These are phyloP conservation scores for Xiphophorus maculatus DNA, from an alignment of 2,113 vertebrate species.

Conservation along the genomic window DNA sequence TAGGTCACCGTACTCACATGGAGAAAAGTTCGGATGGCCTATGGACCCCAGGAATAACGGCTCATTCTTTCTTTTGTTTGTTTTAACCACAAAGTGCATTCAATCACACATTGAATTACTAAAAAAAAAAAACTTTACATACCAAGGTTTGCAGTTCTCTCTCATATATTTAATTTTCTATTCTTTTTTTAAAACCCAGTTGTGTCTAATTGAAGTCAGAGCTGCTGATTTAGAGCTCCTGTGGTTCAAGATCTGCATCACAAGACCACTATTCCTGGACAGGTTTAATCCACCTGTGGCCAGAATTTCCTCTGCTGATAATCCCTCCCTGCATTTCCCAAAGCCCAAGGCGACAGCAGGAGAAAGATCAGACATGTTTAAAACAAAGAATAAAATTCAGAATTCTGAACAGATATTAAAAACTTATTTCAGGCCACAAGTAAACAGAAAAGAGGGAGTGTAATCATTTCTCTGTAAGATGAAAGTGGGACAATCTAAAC, in stretches of 20 bases:
- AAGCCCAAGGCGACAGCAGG: constrained; percentile 10
- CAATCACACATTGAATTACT: background rate
- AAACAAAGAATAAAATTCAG: background rate
- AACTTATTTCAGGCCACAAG: background rate
- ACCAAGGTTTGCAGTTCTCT: background rate
- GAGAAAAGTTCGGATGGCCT: constrained; percentile 19
- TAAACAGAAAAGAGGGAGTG: background rate
- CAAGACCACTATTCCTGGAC: constrained; percentile 60
- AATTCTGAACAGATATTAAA: background rate
- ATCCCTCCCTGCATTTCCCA: constrained; percentile 57
- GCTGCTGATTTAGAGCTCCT: constrained; percentile 41
- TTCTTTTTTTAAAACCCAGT: constrained; percentile 14
- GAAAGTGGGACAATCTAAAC: background rate
- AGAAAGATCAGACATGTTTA: constrained; percentile 47
- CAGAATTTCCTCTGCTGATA: constrained; percentile 56
- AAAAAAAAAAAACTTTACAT: background rate
- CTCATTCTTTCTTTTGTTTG: background rate
- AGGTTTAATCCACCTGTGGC: constrained; percentile 64
- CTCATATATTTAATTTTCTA: background rate
- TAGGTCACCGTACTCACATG: constrained; percentile 52
- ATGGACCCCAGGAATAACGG: constrained; percentile 12
- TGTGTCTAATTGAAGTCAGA: constrained; percentile 46
- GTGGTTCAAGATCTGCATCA: constrained; percentile 47
- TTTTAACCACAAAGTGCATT: background rate
- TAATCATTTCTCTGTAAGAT: background rate